Base-by-base conservation (phyloP, 2,888 invertebrate species). In the Phortica magna region DNA sequence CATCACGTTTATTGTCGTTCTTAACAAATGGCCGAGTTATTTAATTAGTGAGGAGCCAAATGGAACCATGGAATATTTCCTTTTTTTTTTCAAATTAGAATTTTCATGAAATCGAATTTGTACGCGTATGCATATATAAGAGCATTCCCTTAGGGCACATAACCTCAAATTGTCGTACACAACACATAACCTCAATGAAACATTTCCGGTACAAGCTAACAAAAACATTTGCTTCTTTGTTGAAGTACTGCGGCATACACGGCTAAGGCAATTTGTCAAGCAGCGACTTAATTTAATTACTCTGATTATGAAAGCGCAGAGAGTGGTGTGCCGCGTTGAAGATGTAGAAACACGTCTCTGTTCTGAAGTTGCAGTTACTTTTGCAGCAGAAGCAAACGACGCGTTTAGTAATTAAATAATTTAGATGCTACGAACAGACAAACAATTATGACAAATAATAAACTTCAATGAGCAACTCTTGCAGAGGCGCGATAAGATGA, bases 211-310 rank as follows among this genome's bases (percentile, higher is more conserved):
- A 14, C 53, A 39, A 71, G 43, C 10, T 42, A 14, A n/a, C 14
- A 67, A 12, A 17, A 48, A 48, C 48, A 14, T 48, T 48, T 9
- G 14, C 7, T 14, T 1, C 22, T 61, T 17, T n/a, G n/a, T 17
- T 22, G 61, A 61, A 61, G 48, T 14, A 48, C 59, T 12, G 2
- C 59, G 59, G 3, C 53, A 31, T 12, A 5, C 61, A 19, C 9
- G 10, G 65, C 10, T 17, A 48, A 53, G 53, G 31, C 31, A 70
- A 19, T 55, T 71, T 71, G 53, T 48, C 55, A 55, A 22, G 39
- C 12, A 55, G 31, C n/a, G 5, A 31, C 31, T 55, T 55, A 55
- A 71, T 71, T 71, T 55, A 55, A 71, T 71, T 71, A 55, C 43
- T 14, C 43, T 22, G 43, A n/a, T 43, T 43, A 61, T 17, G 19